These are phyloP conservation scores for Helogale parvula DNA, from an alignment of 2,113 vertebrate species.

Conservation along the genomic window DNA sequence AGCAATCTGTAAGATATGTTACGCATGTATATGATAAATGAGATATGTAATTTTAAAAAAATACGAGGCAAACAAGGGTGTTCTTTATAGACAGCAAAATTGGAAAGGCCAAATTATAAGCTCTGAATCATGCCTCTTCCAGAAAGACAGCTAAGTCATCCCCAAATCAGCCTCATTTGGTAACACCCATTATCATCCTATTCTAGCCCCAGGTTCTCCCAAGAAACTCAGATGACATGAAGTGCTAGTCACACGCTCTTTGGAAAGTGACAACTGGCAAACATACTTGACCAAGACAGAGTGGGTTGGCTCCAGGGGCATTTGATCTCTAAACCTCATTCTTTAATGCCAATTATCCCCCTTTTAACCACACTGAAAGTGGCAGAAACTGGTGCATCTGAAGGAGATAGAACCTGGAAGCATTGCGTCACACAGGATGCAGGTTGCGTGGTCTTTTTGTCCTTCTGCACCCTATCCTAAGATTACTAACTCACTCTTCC, in stretches of 20 bases:
- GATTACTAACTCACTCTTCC: neutral
- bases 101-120: neutral
- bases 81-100: neutral
- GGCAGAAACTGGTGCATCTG: neutral
- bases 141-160: neutral
- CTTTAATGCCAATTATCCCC: neutral
- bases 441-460: neutral
- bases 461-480: neutral
- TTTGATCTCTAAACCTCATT: neutral
- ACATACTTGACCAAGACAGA: fast-evolving
- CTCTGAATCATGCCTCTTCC: neutral
- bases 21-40: neutral
- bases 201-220: neutral
- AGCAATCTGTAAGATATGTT: neutral
- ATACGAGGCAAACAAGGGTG: too few species aligned
- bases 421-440: too few species aligned
- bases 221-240: neutral
- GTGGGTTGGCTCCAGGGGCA: too few species aligned
- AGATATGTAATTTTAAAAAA: neutral
- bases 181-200: neutral
- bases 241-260: neutral
- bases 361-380: neutral
- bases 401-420: neutral
- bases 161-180: neutral
- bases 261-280: neutral